Evolutionary conservation across 2,113 vertebrate species (phyloP).

Genomic region (Cynocephalus volans): DNA sequence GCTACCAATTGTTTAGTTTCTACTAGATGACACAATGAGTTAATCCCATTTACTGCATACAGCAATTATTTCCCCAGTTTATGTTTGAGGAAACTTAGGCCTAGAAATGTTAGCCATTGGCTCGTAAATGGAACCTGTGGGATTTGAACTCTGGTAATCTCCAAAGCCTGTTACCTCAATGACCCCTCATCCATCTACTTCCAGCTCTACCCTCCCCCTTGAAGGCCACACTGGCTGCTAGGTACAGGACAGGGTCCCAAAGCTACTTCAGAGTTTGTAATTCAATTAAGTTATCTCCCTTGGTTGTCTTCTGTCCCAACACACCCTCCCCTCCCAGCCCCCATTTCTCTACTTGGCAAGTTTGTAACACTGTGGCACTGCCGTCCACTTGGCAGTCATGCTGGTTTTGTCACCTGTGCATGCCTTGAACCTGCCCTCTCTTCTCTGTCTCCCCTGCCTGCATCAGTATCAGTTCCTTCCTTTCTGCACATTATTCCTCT

Average conservation of each 20-base stretch:
- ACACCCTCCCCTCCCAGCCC: not conserved
- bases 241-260: not conserved
- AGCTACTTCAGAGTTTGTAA: not conserved
- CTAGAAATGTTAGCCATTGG: not conserved
- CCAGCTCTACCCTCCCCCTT: not conserved
- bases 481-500: not conserved
- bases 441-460: not conserved
- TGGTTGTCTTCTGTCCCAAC: not conserved
- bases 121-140: not conserved
- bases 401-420: too few species aligned
- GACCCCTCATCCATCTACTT: not conserved
- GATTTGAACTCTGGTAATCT: not conserved
- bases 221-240: not conserved
- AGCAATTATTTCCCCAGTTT: not conserved
- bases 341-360: not conserved
- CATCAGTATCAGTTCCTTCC: not conserved
- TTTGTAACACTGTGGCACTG: too few species aligned
- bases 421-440: not conserved
- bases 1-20: not conserved
- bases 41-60: not conserved
- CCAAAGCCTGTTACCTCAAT: not conserved
- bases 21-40: not conserved
- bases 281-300: not conserved
- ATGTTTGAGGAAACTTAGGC: not conserved
- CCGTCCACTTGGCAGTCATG: rapidly evolving